Base-by-base conservation (phyloP, 2,888 invertebrate genomes). In the Oithona nana region DNA sequence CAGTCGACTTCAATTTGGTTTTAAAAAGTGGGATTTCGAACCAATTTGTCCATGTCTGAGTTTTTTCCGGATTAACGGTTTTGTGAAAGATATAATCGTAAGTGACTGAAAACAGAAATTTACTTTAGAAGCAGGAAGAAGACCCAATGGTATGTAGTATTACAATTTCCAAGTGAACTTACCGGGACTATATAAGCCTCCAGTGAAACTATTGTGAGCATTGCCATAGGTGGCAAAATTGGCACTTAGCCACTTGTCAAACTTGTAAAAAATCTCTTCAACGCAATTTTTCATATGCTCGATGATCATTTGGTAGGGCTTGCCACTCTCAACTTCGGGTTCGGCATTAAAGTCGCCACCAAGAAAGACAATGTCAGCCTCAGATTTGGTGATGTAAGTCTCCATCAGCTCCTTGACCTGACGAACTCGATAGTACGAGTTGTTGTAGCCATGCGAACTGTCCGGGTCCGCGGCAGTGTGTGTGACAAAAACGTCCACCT, bases 261-360 rank as follows among this genome's bases (percentile, higher is more conserved):
- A 28, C 26, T 54, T 54, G 54, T 54, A 54, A 11, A 54, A 54
- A 16, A 54, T 24, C 26, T 54, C 54, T 24, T 54, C 54, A 3
- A 54, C 26, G 24, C 24, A 24, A 26, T 54, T 54, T 26, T 54
- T 54, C 54, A 54, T 54, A 3, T 26, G 26, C 3, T 13, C 20
- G 54, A 20, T 20, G 54, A 54, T 26, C 3, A 54, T 54, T 20
- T 24, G 3, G 26, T 54, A 54, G 24, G 54, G 54, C 24, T 26
- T 26, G 3, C 54, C 54, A 24, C 26, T 3, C 16, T 20, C 26
- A 16, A 24, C 26, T 3, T 26, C 31, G 30, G 62, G 62, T 20
- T 26, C 55, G 3, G 55, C 39, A 56, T 62, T 62, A 20, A 62
- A 62, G 62, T 62, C 62, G 13, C 62, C 62, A 1, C 56, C 55